phyloP scores from a whole-genome alignment of 2,888 invertebrate genomes.

The Auanema sp. region DNA sequence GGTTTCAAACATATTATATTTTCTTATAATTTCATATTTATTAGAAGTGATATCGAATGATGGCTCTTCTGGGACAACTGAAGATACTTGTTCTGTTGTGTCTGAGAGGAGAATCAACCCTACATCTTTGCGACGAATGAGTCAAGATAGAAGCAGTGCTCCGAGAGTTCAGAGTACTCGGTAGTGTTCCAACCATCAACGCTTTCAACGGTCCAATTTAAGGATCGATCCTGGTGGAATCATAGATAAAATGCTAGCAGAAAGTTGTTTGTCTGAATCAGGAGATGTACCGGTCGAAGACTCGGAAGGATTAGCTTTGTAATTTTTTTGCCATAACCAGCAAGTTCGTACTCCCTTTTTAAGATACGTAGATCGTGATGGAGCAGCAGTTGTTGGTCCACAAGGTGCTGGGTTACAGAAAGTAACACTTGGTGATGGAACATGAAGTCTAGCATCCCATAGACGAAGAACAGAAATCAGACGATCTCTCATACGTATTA shows the following conservation, averaged over 20 bases:
- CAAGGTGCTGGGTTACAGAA: slow-evolving; percentile 18
- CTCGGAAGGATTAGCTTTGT: slow-evolving; percentile 8
- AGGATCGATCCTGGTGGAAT: slow-evolving; percentile 58
- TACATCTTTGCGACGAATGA: slow-evolving; percentile 29
- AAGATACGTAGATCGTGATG: slow-evolving; percentile 15
- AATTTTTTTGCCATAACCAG: neutral
- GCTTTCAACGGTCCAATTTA: slow-evolving; percentile 11
- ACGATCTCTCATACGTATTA: no score
- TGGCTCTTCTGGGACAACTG: slow-evolving; percentile 16
- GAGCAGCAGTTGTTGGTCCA: slow-evolving; percentile 32
- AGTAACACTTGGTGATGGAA: slow-evolving; percentile 9
- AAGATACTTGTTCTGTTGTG: slow-evolving; percentile 15
- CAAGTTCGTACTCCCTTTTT: neutral
- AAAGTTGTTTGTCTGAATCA: slow-evolving; percentile 30
- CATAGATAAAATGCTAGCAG: slow-evolving; percentile 50
- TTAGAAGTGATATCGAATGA: slow-evolving; percentile 25
- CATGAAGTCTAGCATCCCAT: no score
- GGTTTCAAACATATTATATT: neutral
- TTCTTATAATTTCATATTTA: neutral
- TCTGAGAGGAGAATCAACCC: slow-evolving; percentile 12
- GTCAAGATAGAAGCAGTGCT: slow-evolving; percentile 41
- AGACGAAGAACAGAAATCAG: no score
- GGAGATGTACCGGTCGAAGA: slow-evolving; percentile 10
- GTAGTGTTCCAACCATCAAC: slow-evolving; percentile 11
- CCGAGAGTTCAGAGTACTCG: slow-evolving; percentile 44